phyloP scores from a whole-genome alignment of 1,140 invertebrate species.

The Drosophila triauraria region DNA sequence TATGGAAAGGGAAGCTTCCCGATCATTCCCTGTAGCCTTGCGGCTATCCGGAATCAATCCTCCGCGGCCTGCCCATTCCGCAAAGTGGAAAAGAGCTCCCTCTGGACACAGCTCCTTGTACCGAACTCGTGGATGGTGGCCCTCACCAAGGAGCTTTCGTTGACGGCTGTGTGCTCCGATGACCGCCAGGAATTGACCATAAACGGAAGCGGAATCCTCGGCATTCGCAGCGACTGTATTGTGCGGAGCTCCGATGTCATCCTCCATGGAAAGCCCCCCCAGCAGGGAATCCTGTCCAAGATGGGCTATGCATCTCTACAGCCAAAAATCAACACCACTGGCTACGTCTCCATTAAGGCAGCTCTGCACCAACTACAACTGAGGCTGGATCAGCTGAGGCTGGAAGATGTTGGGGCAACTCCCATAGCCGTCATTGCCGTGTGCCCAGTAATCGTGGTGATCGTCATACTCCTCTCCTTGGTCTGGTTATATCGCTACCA shows the following conservation, averaged over 20 bases:
- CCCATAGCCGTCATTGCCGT: conserved; percentile 7
- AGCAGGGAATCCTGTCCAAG: neutral
- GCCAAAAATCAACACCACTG: neutral
- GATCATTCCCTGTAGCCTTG: conserved; percentile 11
- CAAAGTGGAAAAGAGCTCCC: neutral
- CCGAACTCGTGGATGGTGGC: conserved; percentile 36
- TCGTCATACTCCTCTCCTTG: neutral
- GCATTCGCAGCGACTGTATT: conserved; percentile 20
- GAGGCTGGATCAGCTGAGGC: conserved; percentile 1
- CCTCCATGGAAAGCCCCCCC: conserved; percentile 3
- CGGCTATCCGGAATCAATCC: conserved; percentile 13
- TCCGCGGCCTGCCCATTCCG: neutral
- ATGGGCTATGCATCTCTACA: conserved; percentile 9
- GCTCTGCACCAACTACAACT: neutral
- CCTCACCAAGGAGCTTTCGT: conserved; percentile 11
- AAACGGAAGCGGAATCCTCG: conserved; percentile 24
- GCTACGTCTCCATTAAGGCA: neutral
- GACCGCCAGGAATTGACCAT: conserved; percentile 22
- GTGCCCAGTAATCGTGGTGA: conserved; percentile 1
- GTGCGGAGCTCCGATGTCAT: conserved; percentile 15
- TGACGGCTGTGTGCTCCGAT: conserved; percentile 23
- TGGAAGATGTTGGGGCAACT: neutral
- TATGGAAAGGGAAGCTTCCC: neutral
- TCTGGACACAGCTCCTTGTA: conserved; percentile 23
- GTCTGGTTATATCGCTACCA: conserved; percentile 16